Conservation (phyloP, 30 jellyfish, hydroid and myxozoan species). For the Pelagia noctiluca region DNA sequence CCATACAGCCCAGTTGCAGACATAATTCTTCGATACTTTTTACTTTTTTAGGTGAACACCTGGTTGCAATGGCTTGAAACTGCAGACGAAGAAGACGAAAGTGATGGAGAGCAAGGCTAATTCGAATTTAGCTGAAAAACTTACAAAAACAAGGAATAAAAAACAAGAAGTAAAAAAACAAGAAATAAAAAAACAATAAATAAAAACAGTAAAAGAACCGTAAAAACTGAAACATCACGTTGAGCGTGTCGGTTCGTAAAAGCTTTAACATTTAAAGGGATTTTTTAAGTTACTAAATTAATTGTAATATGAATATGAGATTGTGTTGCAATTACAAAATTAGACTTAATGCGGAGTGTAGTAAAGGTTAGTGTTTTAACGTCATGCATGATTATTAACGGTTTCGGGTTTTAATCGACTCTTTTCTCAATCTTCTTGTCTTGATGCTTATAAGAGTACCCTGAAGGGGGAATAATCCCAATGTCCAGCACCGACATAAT, state of each 20-base stretch:
- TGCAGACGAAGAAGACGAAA: conserved; percentile 96
- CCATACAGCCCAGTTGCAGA: background rate
- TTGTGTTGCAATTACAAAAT: background rate
- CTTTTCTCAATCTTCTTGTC: too few relatives aligned
- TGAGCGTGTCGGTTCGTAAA: conserved; percentile 38
- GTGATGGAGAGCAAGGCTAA: conserved; percentile 74
- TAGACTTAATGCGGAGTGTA: background rate
- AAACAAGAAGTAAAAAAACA: conserved; percentile 4
- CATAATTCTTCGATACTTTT: background rate
- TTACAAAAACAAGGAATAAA: conserved; percentile 4
- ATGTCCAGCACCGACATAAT: too few relatives aligned
- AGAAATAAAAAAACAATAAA: background rate
- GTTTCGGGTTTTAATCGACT: too few relatives aligned
- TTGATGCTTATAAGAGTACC: too few relatives aligned
- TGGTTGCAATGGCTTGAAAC: conserved; percentile 98
- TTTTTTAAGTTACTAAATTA: background rate
- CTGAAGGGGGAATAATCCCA: too few relatives aligned
- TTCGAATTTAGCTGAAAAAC: too few relatives aligned
- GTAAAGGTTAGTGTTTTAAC: background rate
- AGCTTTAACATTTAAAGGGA: background rate
- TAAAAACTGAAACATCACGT: conserved; percentile 14
- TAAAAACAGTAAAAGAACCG: conserved; percentile 18
- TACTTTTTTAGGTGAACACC: conserved; percentile 76
- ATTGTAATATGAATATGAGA: background rate
- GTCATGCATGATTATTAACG: background rate